These are phyloP conservation scores for Geodia barretti DNA, from an alignment of 37 sponge, comb jelly and placozoan species.

Conservation along the genomic window DNA sequence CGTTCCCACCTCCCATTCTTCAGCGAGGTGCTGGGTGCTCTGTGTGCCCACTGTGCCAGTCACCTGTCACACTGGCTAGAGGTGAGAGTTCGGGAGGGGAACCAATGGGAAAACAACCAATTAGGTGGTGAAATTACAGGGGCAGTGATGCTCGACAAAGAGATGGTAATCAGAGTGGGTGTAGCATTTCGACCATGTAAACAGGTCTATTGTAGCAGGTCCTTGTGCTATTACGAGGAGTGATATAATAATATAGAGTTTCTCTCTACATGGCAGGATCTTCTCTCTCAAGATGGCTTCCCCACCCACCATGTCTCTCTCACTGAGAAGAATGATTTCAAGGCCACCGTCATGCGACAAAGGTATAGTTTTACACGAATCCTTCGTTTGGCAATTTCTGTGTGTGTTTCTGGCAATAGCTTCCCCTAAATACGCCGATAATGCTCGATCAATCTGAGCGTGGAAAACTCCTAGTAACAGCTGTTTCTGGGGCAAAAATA, in stretches of 20 bases:
- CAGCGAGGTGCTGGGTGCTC: constrained; percentile 22
- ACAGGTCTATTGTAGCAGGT: too few relatives aligned
- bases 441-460: too few relatives aligned
- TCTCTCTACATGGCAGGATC: constrained; percentile 21
- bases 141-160: not conserved
- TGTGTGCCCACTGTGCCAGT: constrained; percentile 24
- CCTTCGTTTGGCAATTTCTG: too few relatives aligned
- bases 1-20: constrained; percentile 30
- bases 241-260: not conserved
- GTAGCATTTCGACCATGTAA: too few relatives aligned
- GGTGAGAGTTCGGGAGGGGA: constrained; percentile 14
- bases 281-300: constrained; percentile 54
- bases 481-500: too few relatives aligned
- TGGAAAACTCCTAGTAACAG: too few relatives aligned
- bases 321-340: constrained; percentile 51
- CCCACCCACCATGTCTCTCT: constrained; percentile 37
- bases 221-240: too few relatives aligned
- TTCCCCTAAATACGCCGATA: too few relatives aligned
- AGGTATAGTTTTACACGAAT: not conserved
- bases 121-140: not conserved
- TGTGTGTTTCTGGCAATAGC: too few relatives aligned
- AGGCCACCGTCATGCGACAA: constrained; percentile 32
- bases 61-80: constrained; percentile 57
- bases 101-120: not conserved
- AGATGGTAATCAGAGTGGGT: too few relatives aligned